Evolutionary conservation across 92 coral and sea anemone species (phyloP), one percentile per base, ranked within the genome.

Genomic region (Epizoanthus scotinus): DNA sequence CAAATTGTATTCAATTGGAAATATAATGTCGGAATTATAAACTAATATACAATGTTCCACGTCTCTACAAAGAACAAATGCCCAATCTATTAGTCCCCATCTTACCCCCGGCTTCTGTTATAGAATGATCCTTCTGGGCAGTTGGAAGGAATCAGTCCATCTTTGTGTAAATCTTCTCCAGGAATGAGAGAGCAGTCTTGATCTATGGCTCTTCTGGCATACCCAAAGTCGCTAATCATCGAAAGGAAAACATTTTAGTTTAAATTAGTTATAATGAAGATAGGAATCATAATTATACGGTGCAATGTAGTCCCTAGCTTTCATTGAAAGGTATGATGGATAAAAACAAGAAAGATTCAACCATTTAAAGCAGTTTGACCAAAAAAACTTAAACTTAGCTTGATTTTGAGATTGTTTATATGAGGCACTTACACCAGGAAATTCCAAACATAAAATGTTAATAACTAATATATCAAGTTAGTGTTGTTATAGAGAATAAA

Each of bases 111-210:
- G 5, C 65, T 73, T 73, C 79, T 60, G 63, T 73, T 73, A 64
- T 73, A 73, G 60, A 73, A 73, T 8, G 65, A 57, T 27, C 79
- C 79, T 57, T 73, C 79, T 5, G 53, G 79, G 61, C 79, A 73
- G 49, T n/a, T 21, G 25, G 53, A n/a, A 8, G 79, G 79, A 13
- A 73, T 56, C 20, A 73, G 57, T 7, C 79, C 79, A 57, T 73
- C 79, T 64, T 29, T 57, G 67, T 73, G 57, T 20, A 73, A 4
- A 31, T 73, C 79, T 57, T 73, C 66, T 73, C 66, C 79, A 56
- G 79, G 34, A 56, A 56, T 56, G 15, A 56, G 53, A n/a, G 79
- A 56, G 6, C 79, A 73, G 20, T 73, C 79, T 57, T 73, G 79
- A 25, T 73, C 67, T 6, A 73, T 8, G 42, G 54, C 21, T 13